phyloP scores from a whole-genome alignment of 2,888 invertebrate genomes.

The Sminthurinus aureus region DNA sequence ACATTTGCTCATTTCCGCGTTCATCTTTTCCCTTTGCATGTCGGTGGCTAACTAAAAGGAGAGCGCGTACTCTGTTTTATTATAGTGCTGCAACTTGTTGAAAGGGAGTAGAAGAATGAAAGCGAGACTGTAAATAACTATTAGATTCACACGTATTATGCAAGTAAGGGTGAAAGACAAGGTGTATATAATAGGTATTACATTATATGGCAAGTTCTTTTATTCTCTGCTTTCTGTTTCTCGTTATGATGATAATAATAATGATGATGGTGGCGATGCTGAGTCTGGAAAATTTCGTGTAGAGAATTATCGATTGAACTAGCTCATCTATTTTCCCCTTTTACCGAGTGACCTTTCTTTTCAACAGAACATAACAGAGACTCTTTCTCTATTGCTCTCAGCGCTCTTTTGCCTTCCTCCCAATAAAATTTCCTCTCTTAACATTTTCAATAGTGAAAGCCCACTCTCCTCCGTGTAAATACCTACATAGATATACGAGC shows the following conservation, averaged over 20 bases:
- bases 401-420: constrained; percentile 3
- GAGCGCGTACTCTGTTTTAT: background rate
- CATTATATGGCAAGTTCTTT: background rate
- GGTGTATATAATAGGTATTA: constrained; percentile 13
- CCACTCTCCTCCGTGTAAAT: background rate
- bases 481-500: background rate
- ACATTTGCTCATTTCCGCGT: too few species aligned
- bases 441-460: background rate
- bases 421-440: constrained; percentile 24
- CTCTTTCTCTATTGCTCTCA: constrained; percentile 19
- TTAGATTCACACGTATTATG: background rate
- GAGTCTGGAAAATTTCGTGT: constrained; percentile 31
- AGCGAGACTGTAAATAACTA: background rate
- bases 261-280: background rate
- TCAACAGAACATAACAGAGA: constrained; percentile 9
- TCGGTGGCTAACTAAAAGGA: too few species aligned
- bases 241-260: background rate
- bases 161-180: constrained; percentile 1
- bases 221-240: too few species aligned
- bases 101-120: background rate
- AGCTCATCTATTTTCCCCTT: constrained; percentile 39
- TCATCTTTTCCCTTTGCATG: too few species aligned
- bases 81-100: constrained; percentile 10
- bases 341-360: constrained; percentile 37
- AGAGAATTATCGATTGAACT: constrained; percentile 37